Conservation (phyloP, 2,113 vertebrate species). For the Heliornis fulica region DNA sequence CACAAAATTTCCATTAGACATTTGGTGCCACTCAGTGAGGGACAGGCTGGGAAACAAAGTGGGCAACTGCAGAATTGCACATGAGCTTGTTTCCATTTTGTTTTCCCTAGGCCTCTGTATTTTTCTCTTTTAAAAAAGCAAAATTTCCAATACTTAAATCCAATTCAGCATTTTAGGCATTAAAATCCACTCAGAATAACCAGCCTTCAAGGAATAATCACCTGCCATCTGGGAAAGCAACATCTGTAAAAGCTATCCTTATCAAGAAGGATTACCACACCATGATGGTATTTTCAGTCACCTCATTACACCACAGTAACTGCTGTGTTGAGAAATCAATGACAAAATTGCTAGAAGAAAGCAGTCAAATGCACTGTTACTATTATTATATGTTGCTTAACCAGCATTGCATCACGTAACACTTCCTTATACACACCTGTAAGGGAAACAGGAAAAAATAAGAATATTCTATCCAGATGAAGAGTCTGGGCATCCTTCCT, state of each 20-base stretch:
- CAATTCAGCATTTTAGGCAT: neutral
- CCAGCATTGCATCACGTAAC: neutral
- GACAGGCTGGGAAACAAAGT: neutral
- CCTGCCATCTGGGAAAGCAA: neutral
- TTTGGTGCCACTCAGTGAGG: neutral
- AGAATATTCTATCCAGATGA: constrained; percentile 15
- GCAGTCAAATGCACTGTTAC: neutral
- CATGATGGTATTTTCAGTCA: neutral
- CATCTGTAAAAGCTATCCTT: neutral
- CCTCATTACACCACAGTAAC: neutral
- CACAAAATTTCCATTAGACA: neutral
- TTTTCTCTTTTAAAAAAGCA: neutral
- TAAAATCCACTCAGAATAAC: neutral
- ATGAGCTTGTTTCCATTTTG: neutral
- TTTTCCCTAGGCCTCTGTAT: neutral
- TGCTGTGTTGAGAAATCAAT: neutral
- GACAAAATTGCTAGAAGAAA: neutral
- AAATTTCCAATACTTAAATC: neutral
- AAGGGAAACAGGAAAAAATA: constrained; percentile 51
- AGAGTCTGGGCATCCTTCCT: constrained; percentile 17
- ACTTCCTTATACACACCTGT: constrained; percentile 22
- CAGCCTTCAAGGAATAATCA: neutral
- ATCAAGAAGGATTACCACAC: neutral
- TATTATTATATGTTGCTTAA: neutral
- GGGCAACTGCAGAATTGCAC: neutral